Evolutionary conservation across 64 coral and sea anemone species (phyloP), one percentile per base, ranked within the genome.

Genomic region (Pachyseris speciosa): DNA sequence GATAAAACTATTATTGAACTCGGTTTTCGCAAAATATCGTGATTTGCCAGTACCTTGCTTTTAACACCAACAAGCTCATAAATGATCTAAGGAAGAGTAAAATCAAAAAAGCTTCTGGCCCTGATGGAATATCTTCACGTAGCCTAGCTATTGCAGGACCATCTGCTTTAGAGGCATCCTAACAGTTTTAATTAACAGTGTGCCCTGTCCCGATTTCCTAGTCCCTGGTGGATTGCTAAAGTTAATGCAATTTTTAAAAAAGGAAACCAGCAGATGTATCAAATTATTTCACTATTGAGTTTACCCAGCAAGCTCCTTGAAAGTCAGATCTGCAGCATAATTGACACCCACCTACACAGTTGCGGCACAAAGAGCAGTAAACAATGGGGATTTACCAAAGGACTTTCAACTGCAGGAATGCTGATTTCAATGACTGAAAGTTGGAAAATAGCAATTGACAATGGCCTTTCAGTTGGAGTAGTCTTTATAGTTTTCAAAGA

Each of bases 361-460:
- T n/a, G n/a, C n/a, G n/a, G n/a, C n/a, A n/a, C n/a, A n/a, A n/a
- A n/a, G n/a, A n/a, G n/a, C n/a, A n/a, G n/a, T n/a, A n/a, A n/a
- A n/a, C n/a, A n/a, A n/a, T n/a, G n/a, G n/a, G n/a, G n/a, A n/a
- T n/a, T n/a, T n/a, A n/a, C n/a, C n/a, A n/a, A n/a, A n/a, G n/a
- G n/a, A n/a, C n/a, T n/a, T n/a, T n/a, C n/a, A n/a, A n/a, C n/a
- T n/a, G 72, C 34, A 1, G 72, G 39, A 31, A 75, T 75, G 72
- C 30, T 75, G 5, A 20, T 75, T 20, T 12, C 72, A 15, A 75
- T 75, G 72, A 75, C 31, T 42, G 72, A 72, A 5, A 72, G 32
- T 25, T 75, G 72, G 72, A 75, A 75, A 22, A 75, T 75, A 43
- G 72, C 37, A 0, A 42, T 75, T 37, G 72, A 75, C 44, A 75